These are phyloP conservation scores for Epistrophella euchroma DNA, from an alignment of 2,888 invertebrate species.

Conservation along the genomic window DNA sequence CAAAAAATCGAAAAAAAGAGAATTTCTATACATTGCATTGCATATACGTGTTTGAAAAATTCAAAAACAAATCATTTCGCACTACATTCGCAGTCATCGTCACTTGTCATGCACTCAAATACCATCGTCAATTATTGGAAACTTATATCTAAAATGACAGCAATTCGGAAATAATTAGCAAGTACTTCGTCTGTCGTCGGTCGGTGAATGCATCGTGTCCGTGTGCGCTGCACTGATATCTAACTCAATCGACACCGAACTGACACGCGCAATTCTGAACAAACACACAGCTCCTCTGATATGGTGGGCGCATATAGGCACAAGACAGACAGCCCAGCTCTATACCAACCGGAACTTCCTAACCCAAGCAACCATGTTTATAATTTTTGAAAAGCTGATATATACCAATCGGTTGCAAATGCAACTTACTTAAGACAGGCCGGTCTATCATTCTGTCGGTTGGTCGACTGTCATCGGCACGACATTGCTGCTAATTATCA, in stretches of 20 bases:
- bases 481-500: conserved; percentile 69
- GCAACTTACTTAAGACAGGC: conserved; percentile 21
- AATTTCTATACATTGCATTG: too few species aligned
- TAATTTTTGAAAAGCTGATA: conserved; percentile 2
- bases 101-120: conserved; percentile 14
- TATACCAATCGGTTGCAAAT: not conserved
- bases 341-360: conserved; percentile 25
- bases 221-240: conserved; percentile 35
- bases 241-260: conserved; percentile 48
- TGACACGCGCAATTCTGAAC: conserved; percentile 30
- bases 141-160: conserved; percentile 37
- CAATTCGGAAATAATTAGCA: conserved; percentile 56
- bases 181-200: conserved; percentile 42
- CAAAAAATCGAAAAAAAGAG: too few species aligned
- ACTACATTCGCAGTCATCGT: not conserved
- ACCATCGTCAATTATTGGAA: conserved; percentile 25
- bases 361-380: conserved; percentile 12
- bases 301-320: conserved; percentile 34
- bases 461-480: conserved; percentile 57
- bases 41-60: not conserved
- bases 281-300: conserved; percentile 12
- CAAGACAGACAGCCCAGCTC: not conserved
- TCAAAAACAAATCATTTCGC: not conserved
- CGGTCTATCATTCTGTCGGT: conserved; percentile 22
- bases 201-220: conserved; percentile 36